Conservation (phyloP, 2,113 vertebrate genomes). For the Calidris pygmaea region DNA sequence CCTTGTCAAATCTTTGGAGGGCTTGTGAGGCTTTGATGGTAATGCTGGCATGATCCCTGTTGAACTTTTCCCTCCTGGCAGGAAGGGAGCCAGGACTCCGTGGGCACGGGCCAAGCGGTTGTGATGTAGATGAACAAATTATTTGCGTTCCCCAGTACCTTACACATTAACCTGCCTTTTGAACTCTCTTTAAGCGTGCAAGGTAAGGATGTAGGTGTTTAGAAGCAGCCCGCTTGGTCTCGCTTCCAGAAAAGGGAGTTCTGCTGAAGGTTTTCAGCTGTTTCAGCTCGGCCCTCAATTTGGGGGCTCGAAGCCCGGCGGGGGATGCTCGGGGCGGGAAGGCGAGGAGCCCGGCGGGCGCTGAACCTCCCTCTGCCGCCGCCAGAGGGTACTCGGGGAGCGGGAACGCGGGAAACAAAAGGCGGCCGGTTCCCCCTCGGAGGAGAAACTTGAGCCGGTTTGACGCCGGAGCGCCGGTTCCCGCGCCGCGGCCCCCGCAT, state of each 20-base stretch:
- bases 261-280: rapidly evolving
- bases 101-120: too few species aligned
- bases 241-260: rapidly evolving
- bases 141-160: not conserved
- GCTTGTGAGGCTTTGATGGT: not conserved
- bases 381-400: conserved; percentile 64
- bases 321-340: not conserved
- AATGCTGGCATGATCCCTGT: not conserved
- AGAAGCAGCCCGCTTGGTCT: not conserved
- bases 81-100: not conserved
- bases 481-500: not conserved
- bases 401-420: conserved; percentile 24
- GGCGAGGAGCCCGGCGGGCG: not conserved
- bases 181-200: not conserved
- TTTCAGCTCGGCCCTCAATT: rapidly evolving
- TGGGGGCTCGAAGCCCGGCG: rapidly evolving
- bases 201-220: not conserved
- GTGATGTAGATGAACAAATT: not conserved
- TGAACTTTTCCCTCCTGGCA: not conserved
- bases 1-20: not conserved
- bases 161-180: not conserved
- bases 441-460: not conserved
- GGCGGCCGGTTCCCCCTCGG: not conserved
- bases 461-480: not conserved
- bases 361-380: not conserved